Conservation (phyloP, 2,113 vertebrate species). For the Xiphophorus maculatus region DNA sequence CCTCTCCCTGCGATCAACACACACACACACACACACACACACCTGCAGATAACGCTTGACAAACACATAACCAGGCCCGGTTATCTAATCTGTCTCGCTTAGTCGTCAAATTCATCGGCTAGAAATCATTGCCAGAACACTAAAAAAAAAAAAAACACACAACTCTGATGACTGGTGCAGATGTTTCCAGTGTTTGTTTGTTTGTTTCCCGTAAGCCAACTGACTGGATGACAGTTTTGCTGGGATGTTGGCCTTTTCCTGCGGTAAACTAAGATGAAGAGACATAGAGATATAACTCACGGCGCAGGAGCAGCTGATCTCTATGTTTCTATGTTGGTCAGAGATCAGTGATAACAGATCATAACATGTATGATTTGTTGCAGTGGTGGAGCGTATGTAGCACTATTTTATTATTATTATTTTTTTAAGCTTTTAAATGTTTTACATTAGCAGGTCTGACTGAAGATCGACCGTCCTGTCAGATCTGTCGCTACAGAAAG, state of each 20-base stretch:
- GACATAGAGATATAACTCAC: not conserved
- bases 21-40: slow-evolving; percentile 7
- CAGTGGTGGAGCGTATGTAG: not conserved
- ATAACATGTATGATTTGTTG: not conserved
- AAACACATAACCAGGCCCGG: not conserved
- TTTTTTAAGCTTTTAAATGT: not conserved
- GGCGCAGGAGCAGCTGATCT: not conserved
- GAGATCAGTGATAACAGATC: not conserved
- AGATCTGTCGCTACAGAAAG: not conserved
- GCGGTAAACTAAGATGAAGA: not conserved
- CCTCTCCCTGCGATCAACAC: slow-evolving; percentile 4
- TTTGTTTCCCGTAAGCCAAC: not conserved
- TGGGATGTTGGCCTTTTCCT: not conserved
- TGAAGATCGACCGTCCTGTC: not conserved
- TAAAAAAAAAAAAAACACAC: slow-evolving; percentile 1
- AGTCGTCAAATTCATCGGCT: slow-evolving; percentile 26
- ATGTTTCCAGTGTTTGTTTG: not conserved
- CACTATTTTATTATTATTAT: not conserved
- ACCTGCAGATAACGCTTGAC: slow-evolving; percentile 29
- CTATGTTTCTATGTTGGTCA: not conserved
- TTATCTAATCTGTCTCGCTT: slow-evolving; percentile 22
- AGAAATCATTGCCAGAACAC: not conserved
- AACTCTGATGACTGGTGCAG: not conserved
- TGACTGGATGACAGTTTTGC: not conserved
- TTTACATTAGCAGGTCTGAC: not conserved